Evolutionary conservation across 1,140 invertebrate genomes (phyloP).

Genomic region (Trichogramma pretiosum): DNA sequence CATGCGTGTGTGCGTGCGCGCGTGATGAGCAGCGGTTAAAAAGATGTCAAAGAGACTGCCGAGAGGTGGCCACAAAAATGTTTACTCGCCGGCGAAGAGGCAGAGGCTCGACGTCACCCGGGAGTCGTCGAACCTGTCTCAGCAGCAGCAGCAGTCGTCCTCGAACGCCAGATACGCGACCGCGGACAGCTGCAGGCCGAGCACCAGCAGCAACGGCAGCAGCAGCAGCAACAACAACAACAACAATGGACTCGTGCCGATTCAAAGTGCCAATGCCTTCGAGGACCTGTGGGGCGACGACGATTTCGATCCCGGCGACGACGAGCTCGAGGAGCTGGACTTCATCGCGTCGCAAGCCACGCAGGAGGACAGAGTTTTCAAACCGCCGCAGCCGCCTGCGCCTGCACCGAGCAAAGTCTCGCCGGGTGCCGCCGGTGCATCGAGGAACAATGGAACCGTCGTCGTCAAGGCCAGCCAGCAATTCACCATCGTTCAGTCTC

Average conservation of each 20-base stretch:
- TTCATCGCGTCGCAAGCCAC: conserved; percentile 33
- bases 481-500: conserved; percentile 2
- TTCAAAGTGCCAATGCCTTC: neutral
- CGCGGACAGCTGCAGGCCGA: too few relatives aligned
- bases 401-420: neutral
- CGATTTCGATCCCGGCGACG: conserved; percentile 32
- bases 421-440: neutral
- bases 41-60: conserved; percentile 16
- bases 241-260: neutral
- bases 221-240: neutral
- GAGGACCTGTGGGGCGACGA: conserved; percentile 33
- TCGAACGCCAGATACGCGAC: too few relatives aligned
- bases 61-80: conserved; percentile 4
- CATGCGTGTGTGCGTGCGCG: too few relatives aligned
- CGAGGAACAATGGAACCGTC: neutral
- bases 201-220: too few relatives aligned
- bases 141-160: neutral
- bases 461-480: neutral
- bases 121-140: neutral
- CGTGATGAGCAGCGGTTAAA: too few relatives aligned
- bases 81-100: conserved; percentile 7
- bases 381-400: neutral
- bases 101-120: conserved; percentile 1
- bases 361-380: conserved; percentile 16
- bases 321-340: conserved; percentile 35